Percentiles rank a stretch among this genome's conserved stretches.
phyloP scores from a whole-genome alignment of 2,113 vertebrate genomes.

The Seriola rivoliana region DNA sequence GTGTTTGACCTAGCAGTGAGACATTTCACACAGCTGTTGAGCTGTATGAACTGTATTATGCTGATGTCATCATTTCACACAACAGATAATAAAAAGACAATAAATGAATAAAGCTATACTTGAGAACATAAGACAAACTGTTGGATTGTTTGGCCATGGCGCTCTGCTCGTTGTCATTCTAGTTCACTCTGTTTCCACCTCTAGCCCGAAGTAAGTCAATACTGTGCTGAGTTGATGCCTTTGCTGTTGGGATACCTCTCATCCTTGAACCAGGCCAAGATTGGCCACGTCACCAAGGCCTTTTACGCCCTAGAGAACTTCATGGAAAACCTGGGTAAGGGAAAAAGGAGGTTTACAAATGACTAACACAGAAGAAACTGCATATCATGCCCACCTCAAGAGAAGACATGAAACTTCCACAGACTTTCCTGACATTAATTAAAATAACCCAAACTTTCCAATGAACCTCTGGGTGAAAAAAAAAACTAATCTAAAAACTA shows the following conservation, averaged over 20 bases:
- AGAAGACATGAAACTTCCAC: background rate
- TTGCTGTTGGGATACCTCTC: slow-evolving; percentile 89
- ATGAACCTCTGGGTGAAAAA: background rate
- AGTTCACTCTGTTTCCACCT: background rate
- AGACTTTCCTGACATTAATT: background rate
- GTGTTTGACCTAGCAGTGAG: too few species aligned
- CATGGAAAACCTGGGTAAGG: slow-evolving; percentile 90
- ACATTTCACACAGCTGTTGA: too few species aligned
- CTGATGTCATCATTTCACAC: too few species aligned
- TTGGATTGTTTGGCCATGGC: too few species aligned
- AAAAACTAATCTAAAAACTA: background rate
- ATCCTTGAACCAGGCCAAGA: slow-evolving; percentile 83
- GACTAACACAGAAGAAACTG: background rate
- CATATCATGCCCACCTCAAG: too few species aligned
- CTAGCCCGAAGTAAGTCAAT: slow-evolving; percentile 90
- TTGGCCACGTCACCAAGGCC: slow-evolving; percentile 89
- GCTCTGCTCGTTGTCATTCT: too few species aligned
- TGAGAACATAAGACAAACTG: too few species aligned
- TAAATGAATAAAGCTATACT: too few species aligned
- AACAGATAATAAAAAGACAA: too few species aligned
- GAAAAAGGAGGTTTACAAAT: background rate
- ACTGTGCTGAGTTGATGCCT: slow-evolving; percentile 89
- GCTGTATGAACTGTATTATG: too few species aligned
- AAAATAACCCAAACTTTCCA: background rate
- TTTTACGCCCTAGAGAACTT: slow-evolving; percentile 95